Evolutionary conservation across 2,888 invertebrate genomes (phyloP).

Genomic region (Hermodice carunculata): DNA sequence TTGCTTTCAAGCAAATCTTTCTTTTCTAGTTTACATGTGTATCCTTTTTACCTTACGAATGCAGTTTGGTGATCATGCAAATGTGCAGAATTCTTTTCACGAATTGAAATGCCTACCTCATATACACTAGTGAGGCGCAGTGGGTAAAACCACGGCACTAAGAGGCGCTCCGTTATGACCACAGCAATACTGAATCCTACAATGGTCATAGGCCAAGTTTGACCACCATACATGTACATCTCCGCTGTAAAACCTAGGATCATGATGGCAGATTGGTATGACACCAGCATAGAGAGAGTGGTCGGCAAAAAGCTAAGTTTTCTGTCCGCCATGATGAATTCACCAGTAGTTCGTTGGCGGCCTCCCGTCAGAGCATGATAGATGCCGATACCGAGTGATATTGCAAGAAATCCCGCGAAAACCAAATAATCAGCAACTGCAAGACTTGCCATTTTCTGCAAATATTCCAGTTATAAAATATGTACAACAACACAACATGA

Average conservation of each 20-base stretch:
- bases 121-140: neutral
- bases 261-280: neutral
- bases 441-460: too few relatives aligned
- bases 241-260: too few relatives aligned
- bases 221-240: conserved; percentile 3
- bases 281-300: neutral
- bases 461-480: too few relatives aligned
- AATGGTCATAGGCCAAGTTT: neutral
- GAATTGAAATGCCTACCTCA: neutral
- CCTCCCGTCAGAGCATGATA: neutral
- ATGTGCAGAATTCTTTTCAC: too few relatives aligned
- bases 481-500: too few relatives aligned
- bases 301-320: neutral
- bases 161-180: neutral
- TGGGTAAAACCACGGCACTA: neutral
- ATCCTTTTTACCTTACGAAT: too few relatives aligned
- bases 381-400: too few relatives aligned
- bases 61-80: too few relatives aligned
- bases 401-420: too few relatives aligned
- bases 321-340: neutral
- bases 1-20: too few relatives aligned
- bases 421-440: too few relatives aligned
- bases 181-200: neutral
- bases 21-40: too few relatives aligned
- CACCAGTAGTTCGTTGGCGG: conserved; percentile 1